Base-by-base conservation (phyloP, 1,140 invertebrate species). In the Euwallacea fornicatus region DNA sequence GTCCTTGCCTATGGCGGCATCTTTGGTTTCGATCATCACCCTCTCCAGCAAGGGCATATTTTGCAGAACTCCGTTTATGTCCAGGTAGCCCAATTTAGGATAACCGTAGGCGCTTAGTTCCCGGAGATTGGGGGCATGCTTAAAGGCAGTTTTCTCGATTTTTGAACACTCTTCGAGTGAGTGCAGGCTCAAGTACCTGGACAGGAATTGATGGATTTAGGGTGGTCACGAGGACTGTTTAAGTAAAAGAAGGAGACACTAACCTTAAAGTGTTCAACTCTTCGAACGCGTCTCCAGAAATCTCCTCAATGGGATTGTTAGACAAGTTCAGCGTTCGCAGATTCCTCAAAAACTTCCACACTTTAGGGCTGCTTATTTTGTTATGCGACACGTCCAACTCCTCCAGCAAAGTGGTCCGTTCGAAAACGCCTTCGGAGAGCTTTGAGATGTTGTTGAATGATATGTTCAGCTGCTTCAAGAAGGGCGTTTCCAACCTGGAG, bases 1-100 rank as follows among this genome's bases (percentile, higher is more conserved):
- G 78, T 95, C 93, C 72, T 90, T 88, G 41, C 92, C 89, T 55
- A 96, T 88, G 55, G 87, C 87, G 0, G 89, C 82, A 77, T 96
- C 93, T 80, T 95, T 96, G 0, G 95, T 87, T 83, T 97, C 95
- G 58, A 96, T 88, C 74, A 94, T 91, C 2, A 96, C 80, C 54
- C 82, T 84, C 81, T 93, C 87, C 42, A 93, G 78, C 0, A 88
- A 87, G 4, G 86, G 86, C 77, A 94, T 83, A 64, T 87, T 85
- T 74, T 90, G 88, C 6, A 95, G 80, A 42, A 94, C 86, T 7
- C 92, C 93, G 76, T 92, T 89, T 0, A 93, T 85, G 81, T 96
- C 93, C 55, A 96, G 86, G 77, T 94, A 94, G 0, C 92, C 91
- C 6, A 96, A 75, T 75, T 88, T 86, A 0, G 91, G 91, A 79